Evolutionary conservation across 2,888 invertebrate species (phyloP).

Genomic region (Zygaena filipendulae): DNA sequence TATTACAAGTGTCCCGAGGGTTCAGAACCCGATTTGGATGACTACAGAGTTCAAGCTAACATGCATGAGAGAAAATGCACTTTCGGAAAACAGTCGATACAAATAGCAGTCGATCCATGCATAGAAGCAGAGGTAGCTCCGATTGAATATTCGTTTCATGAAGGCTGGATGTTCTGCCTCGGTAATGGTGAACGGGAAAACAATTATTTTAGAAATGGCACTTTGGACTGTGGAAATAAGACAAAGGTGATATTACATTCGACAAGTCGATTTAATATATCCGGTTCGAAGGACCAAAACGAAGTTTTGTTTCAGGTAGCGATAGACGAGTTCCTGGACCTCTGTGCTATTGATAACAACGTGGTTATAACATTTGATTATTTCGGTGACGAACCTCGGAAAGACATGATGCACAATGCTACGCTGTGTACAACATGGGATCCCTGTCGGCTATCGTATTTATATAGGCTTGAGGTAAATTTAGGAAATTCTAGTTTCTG

Average conservation of each 20-base stretch:
- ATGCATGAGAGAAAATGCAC: conserved; percentile 59
- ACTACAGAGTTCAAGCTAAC: conserved; percentile 48
- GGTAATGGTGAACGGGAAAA: conserved; percentile 57
- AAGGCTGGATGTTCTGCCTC: conserved; percentile 62
- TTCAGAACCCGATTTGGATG: conserved; percentile 51
- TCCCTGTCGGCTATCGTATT: conserved; percentile 50
- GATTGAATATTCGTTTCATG: conserved; percentile 55
- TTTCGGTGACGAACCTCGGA: conserved; percentile 57
- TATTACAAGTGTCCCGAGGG: conserved; percentile 49
- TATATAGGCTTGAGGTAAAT: conserved; percentile 53
- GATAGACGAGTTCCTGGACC: conserved; percentile 35
- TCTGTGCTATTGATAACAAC: conserved; percentile 55
- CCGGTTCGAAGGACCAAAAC: not conserved
- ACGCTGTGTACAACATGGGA: conserved; percentile 56
- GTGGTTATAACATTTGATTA: conserved; percentile 56
- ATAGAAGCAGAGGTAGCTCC: conserved; percentile 59
- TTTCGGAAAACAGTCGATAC: conserved; percentile 32
- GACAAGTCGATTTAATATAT: conserved; percentile 2
- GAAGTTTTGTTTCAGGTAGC: conserved; percentile 27
- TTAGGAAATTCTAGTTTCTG: too few species aligned
- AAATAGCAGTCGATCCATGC: conserved; percentile 46
- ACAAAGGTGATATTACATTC: too few species aligned
- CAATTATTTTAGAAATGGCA: conserved; percentile 55
- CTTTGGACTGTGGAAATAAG: conserved; percentile 56
- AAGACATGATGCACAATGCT: conserved; percentile 55